Base-by-base conservation (phyloP, 2,888 invertebrate genomes). In the Anthophora plumipes region DNA sequence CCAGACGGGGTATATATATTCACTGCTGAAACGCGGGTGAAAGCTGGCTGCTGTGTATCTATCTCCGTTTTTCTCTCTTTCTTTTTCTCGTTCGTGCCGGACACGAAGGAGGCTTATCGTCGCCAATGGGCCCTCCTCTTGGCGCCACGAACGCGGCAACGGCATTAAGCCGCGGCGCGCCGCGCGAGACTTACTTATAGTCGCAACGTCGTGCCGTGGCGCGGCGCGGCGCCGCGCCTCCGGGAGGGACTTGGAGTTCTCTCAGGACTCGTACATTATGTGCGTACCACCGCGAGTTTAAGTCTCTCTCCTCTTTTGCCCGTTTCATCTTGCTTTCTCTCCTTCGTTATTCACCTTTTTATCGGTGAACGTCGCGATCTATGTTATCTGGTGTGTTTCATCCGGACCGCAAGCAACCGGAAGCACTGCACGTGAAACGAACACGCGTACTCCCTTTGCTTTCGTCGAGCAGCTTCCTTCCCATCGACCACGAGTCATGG, bases 141-240 rank as follows among this genome's bases (percentile, higher is more conserved):
- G 92, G 92, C 92, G 92, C 92, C 92, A 92, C 92, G 92, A 87
- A 92, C 90, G 92, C 92, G 90, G 90, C 91, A 89, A 91, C 91
- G 90, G 92, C 91, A 92, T 92, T 92, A 92, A 92, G 89, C 89
- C 90, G 91, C 91, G 89, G 87, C 89, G 89, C 90, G 90, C 83
- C 89, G 89, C 89, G 91, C 89, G 91, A 91, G 91, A 91, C 92
- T 91, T 92, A 92, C 92, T 92, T 92, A 92, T 92, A 92, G 90
- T 87, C 89, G 85, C 89, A 84, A 87, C 87, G 87, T 88, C 88
- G 89, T 79, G 80, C 73, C 78, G 85, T 78, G 83, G 83, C 76
- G 83, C 80, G 83, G 84, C 87, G 87, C 86, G 88, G 88, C 90
- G 89, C 87, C 88, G 88, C 85, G 84, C 86, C 85, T 86, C 86